Evolutionary conservation across 2,113 vertebrate genomes (phyloP).

Genomic region (Oreotragus oreotragus): DNA sequence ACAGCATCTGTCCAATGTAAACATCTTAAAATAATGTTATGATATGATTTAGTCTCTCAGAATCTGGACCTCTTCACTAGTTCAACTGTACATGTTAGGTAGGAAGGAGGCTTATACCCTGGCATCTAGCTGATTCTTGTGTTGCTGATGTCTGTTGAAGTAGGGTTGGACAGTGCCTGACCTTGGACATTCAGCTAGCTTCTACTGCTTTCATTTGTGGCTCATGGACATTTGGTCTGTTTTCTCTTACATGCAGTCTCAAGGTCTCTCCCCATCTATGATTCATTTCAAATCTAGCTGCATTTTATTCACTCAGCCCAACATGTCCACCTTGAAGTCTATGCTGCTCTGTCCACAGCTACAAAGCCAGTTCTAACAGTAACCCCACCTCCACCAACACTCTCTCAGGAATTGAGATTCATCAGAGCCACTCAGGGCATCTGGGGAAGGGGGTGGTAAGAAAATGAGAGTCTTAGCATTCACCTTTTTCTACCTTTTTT

Average conservation of each 20-base stretch:
- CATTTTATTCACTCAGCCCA: neutral
- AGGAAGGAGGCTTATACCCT: neutral
- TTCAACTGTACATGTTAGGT: neutral
- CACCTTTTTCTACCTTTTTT: slow-evolving; percentile 2
- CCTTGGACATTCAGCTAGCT: neutral
- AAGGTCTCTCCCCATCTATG: neutral
- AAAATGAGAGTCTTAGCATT: neutral
- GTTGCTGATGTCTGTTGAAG: neutral
- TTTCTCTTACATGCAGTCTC: neutral
- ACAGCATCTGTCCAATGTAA: neutral
- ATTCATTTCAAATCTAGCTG: neutral
- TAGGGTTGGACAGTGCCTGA: neutral
- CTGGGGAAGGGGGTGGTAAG: neutral
- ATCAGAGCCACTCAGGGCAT: neutral
- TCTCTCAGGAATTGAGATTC: neutral
- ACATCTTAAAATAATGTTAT: neutral
- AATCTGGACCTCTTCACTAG: neutral
- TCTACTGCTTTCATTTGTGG: neutral
- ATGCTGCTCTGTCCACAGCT: neutral
- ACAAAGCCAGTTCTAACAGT: neutral
- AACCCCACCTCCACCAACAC: neutral
- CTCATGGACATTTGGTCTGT: neutral
- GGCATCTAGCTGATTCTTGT: neutral
- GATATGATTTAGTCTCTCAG: neutral
- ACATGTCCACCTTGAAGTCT: neutral